A percentile compares a stretch with the other conserved stretches of the same genome.
Evolutionary conservation across 1,140 invertebrate genomes (phyloP).

Genomic region (Sminthurinus signatus): DNA sequence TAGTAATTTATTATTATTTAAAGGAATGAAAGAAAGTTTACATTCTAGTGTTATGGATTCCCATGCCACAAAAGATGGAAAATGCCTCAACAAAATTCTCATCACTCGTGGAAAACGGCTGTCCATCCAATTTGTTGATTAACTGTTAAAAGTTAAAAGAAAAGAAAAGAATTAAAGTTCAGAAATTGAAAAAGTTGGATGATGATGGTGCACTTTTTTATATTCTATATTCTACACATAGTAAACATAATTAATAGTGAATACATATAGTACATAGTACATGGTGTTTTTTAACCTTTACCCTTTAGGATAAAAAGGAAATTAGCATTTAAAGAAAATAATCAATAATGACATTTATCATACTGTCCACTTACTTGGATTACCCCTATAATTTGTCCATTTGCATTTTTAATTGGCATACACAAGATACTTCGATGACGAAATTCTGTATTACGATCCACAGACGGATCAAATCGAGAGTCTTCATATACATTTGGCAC

Average conservation of each 20-base stretch:
- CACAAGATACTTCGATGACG: constrained; percentile 77
- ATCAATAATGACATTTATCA: no score
- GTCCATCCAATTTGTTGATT: constrained; percentile 85
- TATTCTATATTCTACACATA: no score
- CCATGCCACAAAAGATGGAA: constrained; percentile 96
- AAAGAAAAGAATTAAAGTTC: no score
- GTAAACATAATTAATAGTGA: no score
- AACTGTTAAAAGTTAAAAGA: constrained; percentile 62
- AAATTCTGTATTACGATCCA: constrained; percentile 70
- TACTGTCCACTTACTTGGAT: constrained; percentile 58
- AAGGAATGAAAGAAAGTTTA: constrained; percentile 43
- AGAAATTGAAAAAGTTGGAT: no score
- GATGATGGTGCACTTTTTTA: no score
- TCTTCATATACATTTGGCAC: constrained; percentile 87
- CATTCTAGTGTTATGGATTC: constrained; percentile 95
- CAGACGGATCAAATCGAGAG: constrained; percentile 78
- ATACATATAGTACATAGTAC: no score
- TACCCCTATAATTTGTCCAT: constrained; percentile 82
- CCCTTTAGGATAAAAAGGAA: no score
- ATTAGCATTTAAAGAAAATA: no score
- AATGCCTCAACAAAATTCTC: constrained; percentile 93
- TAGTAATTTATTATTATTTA: no score
- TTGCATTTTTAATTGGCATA: constrained; percentile 88
- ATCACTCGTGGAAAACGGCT: constrained; percentile 82
- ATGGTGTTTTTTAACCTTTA: no score